Percentiles rank a stretch among this genome's conserved stretches.
phyloP scores from a whole-genome alignment of 2,888 invertebrate species.

The Melinaea menophilus region DNA sequence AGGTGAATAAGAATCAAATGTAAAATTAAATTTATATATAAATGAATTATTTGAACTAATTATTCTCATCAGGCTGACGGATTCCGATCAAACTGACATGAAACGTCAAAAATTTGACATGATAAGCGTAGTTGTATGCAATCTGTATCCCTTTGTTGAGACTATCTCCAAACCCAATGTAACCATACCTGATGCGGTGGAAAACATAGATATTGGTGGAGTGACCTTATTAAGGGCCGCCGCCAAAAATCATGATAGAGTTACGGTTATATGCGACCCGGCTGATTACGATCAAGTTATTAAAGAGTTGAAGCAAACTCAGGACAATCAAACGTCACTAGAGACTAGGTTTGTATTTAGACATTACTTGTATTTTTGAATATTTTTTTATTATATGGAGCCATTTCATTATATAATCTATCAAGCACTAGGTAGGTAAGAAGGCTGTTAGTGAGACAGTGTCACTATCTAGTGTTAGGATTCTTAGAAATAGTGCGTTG shows the following conservation, averaged over 20 bases:
- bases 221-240: constrained; percentile 96
- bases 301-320: constrained; percentile 81
- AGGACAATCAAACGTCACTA: constrained; percentile 82
- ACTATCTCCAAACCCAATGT: constrained; percentile 90
- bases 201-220: constrained; percentile 98
- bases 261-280: constrained; percentile 96
- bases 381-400: no score
- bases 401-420: no score
- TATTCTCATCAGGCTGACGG: constrained; percentile 74
- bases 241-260: constrained; percentile 97
- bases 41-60: neutral
- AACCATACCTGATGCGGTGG: constrained; percentile 91
- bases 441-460: no score
- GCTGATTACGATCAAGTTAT: constrained; percentile 88
- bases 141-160: constrained; percentile 96
- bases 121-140: constrained; percentile 95
- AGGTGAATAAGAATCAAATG: constrained; percentile 57
- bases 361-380: neutral
- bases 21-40: no score
- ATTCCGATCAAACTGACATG: constrained; percentile 90
- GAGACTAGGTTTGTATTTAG: constrained; percentile 79
- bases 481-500: no score
- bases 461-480: no score
- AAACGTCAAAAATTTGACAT: constrained; percentile 86
- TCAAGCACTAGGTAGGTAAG: no score